Evolutionary conservation across 2,113 vertebrate genomes (phyloP).

Genomic region (Diadophis punctatus): DNA sequence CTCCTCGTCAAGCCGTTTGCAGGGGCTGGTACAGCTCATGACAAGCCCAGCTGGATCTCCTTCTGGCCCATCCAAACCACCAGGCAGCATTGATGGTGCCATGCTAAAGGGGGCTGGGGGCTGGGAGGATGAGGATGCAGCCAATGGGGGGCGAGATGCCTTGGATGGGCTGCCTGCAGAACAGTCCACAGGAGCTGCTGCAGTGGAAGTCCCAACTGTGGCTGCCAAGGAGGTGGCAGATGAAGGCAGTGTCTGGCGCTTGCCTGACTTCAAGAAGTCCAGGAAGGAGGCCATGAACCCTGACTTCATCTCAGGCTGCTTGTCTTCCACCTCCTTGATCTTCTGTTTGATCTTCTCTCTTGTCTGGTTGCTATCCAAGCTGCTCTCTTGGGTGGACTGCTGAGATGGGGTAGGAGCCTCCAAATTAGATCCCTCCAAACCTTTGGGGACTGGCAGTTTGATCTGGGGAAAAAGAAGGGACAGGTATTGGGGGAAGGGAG

Average conservation of each 20-base stretch:
- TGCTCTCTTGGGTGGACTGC: slow-evolving; percentile 43
- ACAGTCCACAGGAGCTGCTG: slow-evolving; percentile 39
- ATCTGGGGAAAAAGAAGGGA: slow-evolving; percentile 49
- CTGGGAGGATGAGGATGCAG: slow-evolving; percentile 67
- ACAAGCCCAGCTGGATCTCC: slow-evolving; percentile 73
- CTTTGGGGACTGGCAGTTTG: slow-evolving; percentile 68
- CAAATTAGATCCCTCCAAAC: slow-evolving; percentile 52
- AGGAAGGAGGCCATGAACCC: slow-evolving; percentile 91
- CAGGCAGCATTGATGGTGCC: slow-evolving; percentile 63
- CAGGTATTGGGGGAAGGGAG: not conserved
- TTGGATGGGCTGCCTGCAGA: slow-evolving; percentile 63
- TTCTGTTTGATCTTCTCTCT: slow-evolving; percentile 86
- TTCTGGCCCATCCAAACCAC: slow-evolving; percentile 72
- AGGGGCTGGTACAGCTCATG: slow-evolving; percentile 81
- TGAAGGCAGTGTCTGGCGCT: slow-evolving; percentile 73
- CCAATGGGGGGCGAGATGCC: slow-evolving; percentile 59
- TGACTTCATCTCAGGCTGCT: slow-evolving; percentile 85
- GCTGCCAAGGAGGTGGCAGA: slow-evolving; percentile 54
- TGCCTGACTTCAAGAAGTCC: slow-evolving; percentile 89
- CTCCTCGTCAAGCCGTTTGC: slow-evolving; percentile 86
- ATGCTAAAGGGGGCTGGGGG: slow-evolving; percentile 59
- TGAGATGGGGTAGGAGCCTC: slow-evolving; percentile 32
- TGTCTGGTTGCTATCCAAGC: slow-evolving; percentile 74
- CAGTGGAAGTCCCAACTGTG: not conserved
- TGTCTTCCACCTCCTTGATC: slow-evolving; percentile 85